These are phyloP conservation scores for Onchidella celtica DNA, from an alignment of 2,888 invertebrate genomes.

Conservation along the genomic window DNA sequence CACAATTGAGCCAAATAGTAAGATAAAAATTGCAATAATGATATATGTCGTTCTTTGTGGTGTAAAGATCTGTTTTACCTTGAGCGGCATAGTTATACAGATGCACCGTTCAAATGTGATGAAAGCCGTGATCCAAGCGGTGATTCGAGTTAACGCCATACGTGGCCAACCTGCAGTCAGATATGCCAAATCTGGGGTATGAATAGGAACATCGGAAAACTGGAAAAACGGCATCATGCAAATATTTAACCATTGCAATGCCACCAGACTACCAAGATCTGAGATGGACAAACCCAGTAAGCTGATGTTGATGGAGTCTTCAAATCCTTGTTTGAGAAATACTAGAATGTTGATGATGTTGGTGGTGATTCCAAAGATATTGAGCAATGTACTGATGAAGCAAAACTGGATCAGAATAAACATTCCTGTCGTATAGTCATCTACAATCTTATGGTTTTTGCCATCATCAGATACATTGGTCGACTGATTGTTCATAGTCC, in stretches of 20 bases:
- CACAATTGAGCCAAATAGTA: background rate
- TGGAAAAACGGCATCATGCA: constrained; percentile 8
- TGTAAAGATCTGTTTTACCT: constrained; percentile 14
- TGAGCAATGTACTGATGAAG: constrained; percentile 10
- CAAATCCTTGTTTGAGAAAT: constrained; percentile 23
- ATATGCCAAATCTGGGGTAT: constrained; percentile 1
- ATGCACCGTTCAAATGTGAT: constrained; percentile 32
- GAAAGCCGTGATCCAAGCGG: constrained; percentile 32
- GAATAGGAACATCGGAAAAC: constrained; percentile 3
- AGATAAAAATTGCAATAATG: constrained; percentile 1
- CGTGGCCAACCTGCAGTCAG: constrained; percentile 17
- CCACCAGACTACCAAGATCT: background rate
- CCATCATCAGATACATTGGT: too few relatives aligned
- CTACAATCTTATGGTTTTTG: constrained; percentile 10
- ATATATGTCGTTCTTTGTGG: background rate
- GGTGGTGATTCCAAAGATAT: background rate
- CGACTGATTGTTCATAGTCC: too few relatives aligned
- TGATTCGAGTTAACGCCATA: background rate
- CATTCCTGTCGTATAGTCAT: constrained; percentile 4
- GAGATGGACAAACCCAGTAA: constrained; percentile 13
- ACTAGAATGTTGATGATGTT: constrained; percentile 24
- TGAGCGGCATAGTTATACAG: constrained; percentile 21
- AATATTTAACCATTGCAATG: constrained; percentile 10
- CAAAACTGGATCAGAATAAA: constrained; percentile 15
- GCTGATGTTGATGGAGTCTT: constrained; percentile 19